Conservation (phyloP, 2,113 vertebrate species). For the Cyanocitta stelleri region DNA sequence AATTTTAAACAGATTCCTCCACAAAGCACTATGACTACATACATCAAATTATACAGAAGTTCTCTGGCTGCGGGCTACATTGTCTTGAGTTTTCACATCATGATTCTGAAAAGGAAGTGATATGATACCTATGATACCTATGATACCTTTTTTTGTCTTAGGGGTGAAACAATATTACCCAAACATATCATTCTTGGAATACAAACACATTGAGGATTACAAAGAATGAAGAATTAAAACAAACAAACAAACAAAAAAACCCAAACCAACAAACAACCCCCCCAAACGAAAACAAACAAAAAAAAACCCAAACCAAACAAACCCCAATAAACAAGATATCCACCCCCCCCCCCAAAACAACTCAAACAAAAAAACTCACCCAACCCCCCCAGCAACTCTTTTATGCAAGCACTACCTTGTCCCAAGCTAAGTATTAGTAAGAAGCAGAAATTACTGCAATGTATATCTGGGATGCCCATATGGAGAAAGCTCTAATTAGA, state of each 20-base stretch:
- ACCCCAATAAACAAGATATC: not conserved
- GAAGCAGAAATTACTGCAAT: not conserved
- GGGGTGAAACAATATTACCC: not conserved
- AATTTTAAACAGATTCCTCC: not conserved
- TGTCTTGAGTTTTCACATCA: not conserved
- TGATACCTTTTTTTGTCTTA: rapidly evolving
- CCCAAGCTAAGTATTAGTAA: not conserved
- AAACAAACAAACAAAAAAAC: not conserved
- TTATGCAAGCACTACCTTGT: not conserved
- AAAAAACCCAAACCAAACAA: not conserved
- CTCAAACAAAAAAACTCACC: not conserved
- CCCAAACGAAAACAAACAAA: too few species aligned
- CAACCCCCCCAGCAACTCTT: not conserved
- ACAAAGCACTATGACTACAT: not conserved
- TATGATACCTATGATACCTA: rapidly evolving
- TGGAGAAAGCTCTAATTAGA: not conserved
- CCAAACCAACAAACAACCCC: not conserved
- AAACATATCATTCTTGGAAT: not conserved
- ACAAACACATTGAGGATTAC: not conserved
- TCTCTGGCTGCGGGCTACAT: not conserved
- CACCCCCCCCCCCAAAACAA: rapidly evolving
- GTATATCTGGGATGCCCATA: not conserved
- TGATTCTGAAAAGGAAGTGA: not conserved
- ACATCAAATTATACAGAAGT: not conserved
- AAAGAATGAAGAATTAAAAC: not conserved